A percentile compares a stretch with the other conserved stretches of the same genome.
These are phyloP conservation scores for Pteropus rufus DNA, from an alignment of 2,797 vertebrate species.

Conservation along the genomic window DNA sequence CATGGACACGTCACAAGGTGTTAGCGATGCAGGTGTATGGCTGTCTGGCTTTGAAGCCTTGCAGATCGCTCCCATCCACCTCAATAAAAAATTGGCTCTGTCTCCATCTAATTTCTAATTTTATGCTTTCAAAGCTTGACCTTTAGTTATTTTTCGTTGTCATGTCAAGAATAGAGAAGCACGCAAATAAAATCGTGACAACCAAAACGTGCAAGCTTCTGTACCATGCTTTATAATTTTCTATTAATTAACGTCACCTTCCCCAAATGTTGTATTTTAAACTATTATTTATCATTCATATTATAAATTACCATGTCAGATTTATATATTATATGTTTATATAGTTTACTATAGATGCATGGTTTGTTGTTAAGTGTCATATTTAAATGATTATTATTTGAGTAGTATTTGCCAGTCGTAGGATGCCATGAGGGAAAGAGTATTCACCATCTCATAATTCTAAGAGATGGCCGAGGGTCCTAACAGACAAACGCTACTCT, in stretches of 20 bases:
- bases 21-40: neutral
- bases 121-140: neutral
- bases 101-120: neutral
- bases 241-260: neutral
- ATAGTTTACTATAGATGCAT: neutral
- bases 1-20: conserved; percentile 70
- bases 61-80: neutral
- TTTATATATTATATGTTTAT: no score
- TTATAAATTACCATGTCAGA: neutral
- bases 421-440: neutral
- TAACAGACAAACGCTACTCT: neutral
- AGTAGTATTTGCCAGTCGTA: neutral
- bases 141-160: neutral
- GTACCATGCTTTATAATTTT: neutral
- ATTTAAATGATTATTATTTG: neutral
- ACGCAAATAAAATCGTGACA: neutral
- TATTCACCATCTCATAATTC: no score
- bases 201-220: neutral
- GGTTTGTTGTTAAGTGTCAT: no score
- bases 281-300: neutral
- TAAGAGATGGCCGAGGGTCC: neutral
- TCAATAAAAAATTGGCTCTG: neutral
- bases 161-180: accelerated
- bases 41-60: neutral
- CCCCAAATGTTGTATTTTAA: neutral